Base-by-base conservation (phyloP, 2,113 vertebrate genomes). In the Callipepla squamata region DNA sequence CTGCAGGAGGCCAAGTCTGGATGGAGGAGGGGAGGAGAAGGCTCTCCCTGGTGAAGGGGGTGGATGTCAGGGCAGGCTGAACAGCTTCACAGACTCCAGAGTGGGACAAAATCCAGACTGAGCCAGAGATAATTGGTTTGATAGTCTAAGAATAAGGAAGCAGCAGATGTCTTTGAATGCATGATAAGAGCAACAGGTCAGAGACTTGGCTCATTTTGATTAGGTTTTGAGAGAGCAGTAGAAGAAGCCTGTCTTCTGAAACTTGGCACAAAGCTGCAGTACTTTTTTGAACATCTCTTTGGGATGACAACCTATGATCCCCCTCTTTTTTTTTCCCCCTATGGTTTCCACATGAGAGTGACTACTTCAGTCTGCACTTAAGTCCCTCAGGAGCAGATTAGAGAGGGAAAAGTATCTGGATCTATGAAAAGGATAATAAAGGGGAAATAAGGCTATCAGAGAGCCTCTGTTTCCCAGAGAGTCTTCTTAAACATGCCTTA, bases 221-320 rank as follows among this genome's bases (percentile, higher is more conserved):
- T 11, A 38, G 74, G n/a, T 78, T 92, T 83, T 69, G 72, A 77
- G 75, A 66, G 73, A 73, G 51, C 36, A 70, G 69, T 6, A 90
- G 78, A 59, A 87, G n/a, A 6, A 91, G 23, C n/a, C 18, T 68
- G 10, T 69, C 74, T 92, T 74, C 76, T 94, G 89, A 80, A 65
- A 72, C 38, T 23, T 68, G 87, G 65, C 28, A 15, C 50, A 92
- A 80, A 92, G 45, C 67, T 76, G 77, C 42, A 32, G 36, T 68
- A 51, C 80, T 55, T 79, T 58, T 89, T 87, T 80, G 21, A 91
- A 61, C 51, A 23, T 75, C 40, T 80, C 57, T 83, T 93, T 78
- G 87, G 76, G 51, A 53, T 83, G 85, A 63, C 72, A 91, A 67
- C 50, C 65, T 95, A 21, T 83, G 85, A 92, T 91, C 72, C 67